These are phyloP conservation scores for Intellagama lesueurii DNA, from an alignment of 2,797 vertebrate species.

Conservation along the genomic window DNA sequence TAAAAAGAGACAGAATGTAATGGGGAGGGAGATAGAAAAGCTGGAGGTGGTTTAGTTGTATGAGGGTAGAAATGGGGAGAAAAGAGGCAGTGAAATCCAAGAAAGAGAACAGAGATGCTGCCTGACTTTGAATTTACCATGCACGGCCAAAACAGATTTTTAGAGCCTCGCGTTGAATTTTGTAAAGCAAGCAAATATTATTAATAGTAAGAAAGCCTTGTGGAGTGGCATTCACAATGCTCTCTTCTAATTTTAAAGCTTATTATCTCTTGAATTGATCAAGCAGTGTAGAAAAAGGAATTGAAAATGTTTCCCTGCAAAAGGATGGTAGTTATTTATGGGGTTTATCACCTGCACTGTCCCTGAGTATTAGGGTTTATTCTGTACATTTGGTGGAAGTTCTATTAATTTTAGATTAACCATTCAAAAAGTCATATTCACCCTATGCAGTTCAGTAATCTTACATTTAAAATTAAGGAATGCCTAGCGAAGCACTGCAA, in stretches of 20 bases:
- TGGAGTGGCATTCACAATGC: constrained; percentile 2
- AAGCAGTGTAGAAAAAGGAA: neutral
- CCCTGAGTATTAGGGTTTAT: neutral
- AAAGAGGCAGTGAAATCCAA: neutral
- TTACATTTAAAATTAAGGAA: constrained; percentile 4
- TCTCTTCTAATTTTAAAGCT: constrained; percentile 20
- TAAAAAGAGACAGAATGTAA: neutral
- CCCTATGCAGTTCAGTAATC: constrained; percentile 12
- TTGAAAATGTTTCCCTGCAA: constrained; percentile 3
- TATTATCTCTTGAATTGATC: constrained; percentile 16
- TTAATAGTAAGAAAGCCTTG: constrained; percentile 14
- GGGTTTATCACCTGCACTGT: constrained; percentile 4
- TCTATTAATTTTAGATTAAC: constrained; percentile 34
- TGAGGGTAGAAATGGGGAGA: neutral
- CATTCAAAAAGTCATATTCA: constrained; percentile 8
- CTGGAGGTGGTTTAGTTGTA: neutral
- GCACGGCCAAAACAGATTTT: neutral
- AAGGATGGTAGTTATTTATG: neutral
- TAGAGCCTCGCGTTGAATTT: neutral
- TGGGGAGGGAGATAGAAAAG: neutral
- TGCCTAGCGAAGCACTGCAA: constrained; percentile 8
- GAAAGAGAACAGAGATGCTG: neutral
- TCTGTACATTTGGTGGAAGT: neutral
- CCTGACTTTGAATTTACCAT: constrained; percentile 15
- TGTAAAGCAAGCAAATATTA: constrained; percentile 28